These are phyloP conservation scores for Microctenopoma steveboyesi DNA, from an alignment of 2,797 vertebrate species.

Conservation along the genomic window DNA sequence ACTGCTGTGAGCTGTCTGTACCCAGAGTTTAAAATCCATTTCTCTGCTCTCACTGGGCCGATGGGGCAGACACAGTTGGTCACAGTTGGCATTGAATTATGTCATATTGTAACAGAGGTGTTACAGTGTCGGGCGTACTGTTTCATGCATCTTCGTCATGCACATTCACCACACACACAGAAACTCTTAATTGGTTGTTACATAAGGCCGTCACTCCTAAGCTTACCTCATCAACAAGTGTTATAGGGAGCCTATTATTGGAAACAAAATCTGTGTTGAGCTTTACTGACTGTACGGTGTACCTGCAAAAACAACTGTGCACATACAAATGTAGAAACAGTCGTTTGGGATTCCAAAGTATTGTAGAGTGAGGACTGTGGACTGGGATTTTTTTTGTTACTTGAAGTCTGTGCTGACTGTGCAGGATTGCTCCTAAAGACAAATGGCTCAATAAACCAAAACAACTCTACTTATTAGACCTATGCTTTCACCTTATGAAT, in stretches of 20 bases:
- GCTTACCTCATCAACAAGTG: constrained; percentile 59
- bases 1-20: neutral
- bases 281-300: constrained; percentile 41
- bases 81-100: constrained; percentile 10
- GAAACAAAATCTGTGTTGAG: constrained; percentile 63
- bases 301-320: constrained; percentile 15
- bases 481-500: constrained; percentile 24
- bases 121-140: neutral
- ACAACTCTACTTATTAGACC: constrained; percentile 26
- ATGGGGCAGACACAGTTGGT: neutral
- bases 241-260: constrained; percentile 63
- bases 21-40: neutral
- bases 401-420: constrained; percentile 20
- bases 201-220: constrained; percentile 43
- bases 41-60: neutral
- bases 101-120: constrained; percentile 6
- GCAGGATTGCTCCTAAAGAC: constrained; percentile 28
- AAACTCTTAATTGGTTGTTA: constrained; percentile 50
- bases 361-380: neutral
- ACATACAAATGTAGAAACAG: neutral
- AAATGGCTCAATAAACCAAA: constrained; percentile 16
- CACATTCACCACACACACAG: neutral
- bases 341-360: neutral
- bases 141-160: constrained; percentile 2
- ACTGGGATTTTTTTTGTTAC: neutral